Conservation (phyloP, 2,888 invertebrate species). For the Apodemia zela region DNA sequence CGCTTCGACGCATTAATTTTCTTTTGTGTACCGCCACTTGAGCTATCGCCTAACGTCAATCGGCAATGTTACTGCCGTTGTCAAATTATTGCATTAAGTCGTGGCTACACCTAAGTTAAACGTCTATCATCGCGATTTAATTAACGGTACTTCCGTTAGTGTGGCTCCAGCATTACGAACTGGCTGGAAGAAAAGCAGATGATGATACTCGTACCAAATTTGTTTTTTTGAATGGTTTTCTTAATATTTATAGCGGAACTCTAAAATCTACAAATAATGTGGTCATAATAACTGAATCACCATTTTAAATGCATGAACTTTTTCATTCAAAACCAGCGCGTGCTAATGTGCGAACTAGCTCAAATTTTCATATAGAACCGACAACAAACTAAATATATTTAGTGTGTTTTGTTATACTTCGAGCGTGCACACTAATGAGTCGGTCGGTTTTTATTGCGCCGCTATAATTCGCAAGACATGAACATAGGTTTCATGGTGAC, state of each 20-base stretch:
- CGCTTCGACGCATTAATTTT: too few species aligned
- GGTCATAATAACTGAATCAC: conserved; percentile 11
- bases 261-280: conserved; percentile 24
- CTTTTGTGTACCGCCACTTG: too few species aligned
- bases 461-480: conserved; percentile 23
- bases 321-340: conserved; percentile 18
- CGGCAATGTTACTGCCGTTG: too few species aligned
- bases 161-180: conserved; percentile 23
- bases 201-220: too few species aligned
- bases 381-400: conserved; percentile 17
- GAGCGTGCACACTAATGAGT: conserved; percentile 32
- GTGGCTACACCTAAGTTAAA: too few species aligned
- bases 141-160: conserved; percentile 32
- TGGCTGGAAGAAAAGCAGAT: too few species aligned
- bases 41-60: too few species aligned
- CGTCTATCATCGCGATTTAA: too few species aligned
- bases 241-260: conserved; percentile 8
- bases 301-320: conserved; percentile 19
- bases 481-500: conserved; percentile 3
- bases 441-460: conserved; percentile 29
- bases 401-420: conserved; percentile 28
- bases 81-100: too few species aligned
- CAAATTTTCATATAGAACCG: conserved; percentile 19
- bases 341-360: conserved; percentile 20
- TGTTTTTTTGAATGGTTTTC: too few species aligned